phyloP scores from a whole-genome alignment of 1,140 invertebrate genomes.

The Paracyclopina nana region DNA sequence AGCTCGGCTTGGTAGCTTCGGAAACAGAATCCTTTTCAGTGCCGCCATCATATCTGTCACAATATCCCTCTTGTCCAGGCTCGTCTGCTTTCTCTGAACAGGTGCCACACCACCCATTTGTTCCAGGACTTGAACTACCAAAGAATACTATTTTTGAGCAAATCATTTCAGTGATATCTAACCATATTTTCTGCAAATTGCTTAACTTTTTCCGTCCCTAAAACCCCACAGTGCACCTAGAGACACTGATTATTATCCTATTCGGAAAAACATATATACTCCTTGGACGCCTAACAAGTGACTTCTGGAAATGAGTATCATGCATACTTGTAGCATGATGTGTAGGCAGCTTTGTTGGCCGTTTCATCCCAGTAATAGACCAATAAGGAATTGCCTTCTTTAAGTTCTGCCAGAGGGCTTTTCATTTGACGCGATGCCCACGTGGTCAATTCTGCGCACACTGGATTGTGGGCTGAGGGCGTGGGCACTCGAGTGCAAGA shows the following conservation, averaged over 20 bases:
- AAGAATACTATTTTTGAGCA: background rate
- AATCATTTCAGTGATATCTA: no score
- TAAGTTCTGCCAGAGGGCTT: no score
- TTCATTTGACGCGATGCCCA: background rate
- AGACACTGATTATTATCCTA: background rate
- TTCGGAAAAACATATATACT: background rate
- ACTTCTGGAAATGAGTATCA: background rate
- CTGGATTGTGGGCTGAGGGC: background rate
- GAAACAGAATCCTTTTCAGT: background rate
- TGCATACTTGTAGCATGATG: background rate
- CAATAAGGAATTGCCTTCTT: background rate
- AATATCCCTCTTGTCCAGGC: conserved; percentile 9
- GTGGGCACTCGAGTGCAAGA: conserved; percentile 1
- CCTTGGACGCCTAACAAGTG: background rate
- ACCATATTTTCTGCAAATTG: no score
- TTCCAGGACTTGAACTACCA: background rate
- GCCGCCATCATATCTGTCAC: background rate
- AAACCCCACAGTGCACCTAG: no score
- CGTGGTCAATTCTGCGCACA: background rate
- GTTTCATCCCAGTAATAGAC: background rate
- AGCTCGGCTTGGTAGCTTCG: background rate
- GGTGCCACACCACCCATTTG: conserved; percentile 9
- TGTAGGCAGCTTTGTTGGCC: background rate
- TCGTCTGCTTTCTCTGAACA: background rate
- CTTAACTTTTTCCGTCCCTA: no score